A percentile compares a stretch with the other conserved stretches of the same genome.
Conservation (phyloP, 2,888 invertebrate species). For the Catocala sponsa region DNA sequence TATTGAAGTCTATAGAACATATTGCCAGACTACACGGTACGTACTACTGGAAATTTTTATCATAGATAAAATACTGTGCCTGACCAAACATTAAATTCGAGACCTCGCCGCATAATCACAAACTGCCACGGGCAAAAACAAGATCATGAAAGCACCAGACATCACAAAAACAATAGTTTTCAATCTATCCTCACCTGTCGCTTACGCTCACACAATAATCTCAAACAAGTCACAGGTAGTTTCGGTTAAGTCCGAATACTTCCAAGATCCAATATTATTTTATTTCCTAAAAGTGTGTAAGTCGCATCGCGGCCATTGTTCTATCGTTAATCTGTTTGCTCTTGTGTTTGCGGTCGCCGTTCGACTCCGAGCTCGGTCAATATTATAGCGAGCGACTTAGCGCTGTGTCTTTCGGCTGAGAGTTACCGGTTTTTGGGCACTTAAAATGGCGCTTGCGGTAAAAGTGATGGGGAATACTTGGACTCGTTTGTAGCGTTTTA, state of each 20-base stretch:
- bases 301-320: slow-evolving; percentile 55
- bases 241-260: slow-evolving; percentile 19
- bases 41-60: too few relatives aligned
- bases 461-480: too few relatives aligned
- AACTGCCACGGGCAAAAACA: too few relatives aligned
- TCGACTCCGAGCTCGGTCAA: slow-evolving; percentile 71
- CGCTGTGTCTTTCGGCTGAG: slow-evolving; percentile 58
- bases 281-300: slow-evolving; percentile 46
- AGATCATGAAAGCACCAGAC: not conserved
- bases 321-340: slow-evolving; percentile 79
- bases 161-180: slow-evolving; percentile 11
- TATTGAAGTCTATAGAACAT: too few relatives aligned
- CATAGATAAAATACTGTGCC: too few relatives aligned
- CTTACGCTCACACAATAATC: not conserved
- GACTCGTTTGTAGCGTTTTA: too few relatives aligned
- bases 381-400: slow-evolving; percentile 69
- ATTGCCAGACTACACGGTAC: too few relatives aligned
- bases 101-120: too few relatives aligned
- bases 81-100: too few relatives aligned
- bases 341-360: slow-evolving; percentile 69
- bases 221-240: slow-evolving; percentile 5
- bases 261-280: slow-evolving; percentile 33
- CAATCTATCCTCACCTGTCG: not conserved
- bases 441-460: slow-evolving; percentile 46
- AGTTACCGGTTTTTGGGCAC: slow-evolving; percentile 53